Base-by-base conservation (phyloP, 2,113 vertebrate genomes). In the Naja naja region DNA sequence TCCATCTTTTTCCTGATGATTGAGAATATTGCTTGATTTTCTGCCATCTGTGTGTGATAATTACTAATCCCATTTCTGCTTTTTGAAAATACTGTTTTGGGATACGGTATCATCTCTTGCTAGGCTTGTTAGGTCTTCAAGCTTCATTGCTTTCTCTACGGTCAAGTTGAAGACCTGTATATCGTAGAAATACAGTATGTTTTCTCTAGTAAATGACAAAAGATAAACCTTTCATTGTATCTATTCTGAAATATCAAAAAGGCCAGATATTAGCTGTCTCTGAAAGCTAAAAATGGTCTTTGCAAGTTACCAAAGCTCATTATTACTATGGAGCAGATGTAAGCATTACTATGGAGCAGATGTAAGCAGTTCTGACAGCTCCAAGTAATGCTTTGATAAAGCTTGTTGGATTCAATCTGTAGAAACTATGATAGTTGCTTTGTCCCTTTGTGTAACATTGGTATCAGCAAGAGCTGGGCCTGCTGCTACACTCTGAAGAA, bases 211-310 rank as follows among this genome's bases (percentile, higher is more conserved):
- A 90, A 87, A 81, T 20, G 43, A 92, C 1, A 88, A 1, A 1
- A 64, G 2, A 64, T 52, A 12, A 64, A 5, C 4, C n/a, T 88
- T 0, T 43, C 64, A 3, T 91, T 39, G 7, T 56, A 18, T 5
- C 92, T 4, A 20, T 58, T 95, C 94, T 89, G 5, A 34, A 90
- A 34, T 85, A 10, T 93, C 54, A 43, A 6, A 55, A 27, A 86
- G 8, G 56, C 8, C 85, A 91, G 30, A 55, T 9, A 27, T 87
- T 81, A 69, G 87, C 25, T 56, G n/a, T 89, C 27, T n/a, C 34
- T 89, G 16, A 39, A 3, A 18, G 30, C 16, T 92, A 22, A 64
- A 94, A 81, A 89, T n/a, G 0, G 8, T 58, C 87, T 6, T 27
- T 93, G 64, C 23, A 0, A 0, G 10, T 60, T 87, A 90, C 20